Evolutionary conservation across 2,113 vertebrate species (phyloP).

Genomic region (Hippocampus comes): DNA sequence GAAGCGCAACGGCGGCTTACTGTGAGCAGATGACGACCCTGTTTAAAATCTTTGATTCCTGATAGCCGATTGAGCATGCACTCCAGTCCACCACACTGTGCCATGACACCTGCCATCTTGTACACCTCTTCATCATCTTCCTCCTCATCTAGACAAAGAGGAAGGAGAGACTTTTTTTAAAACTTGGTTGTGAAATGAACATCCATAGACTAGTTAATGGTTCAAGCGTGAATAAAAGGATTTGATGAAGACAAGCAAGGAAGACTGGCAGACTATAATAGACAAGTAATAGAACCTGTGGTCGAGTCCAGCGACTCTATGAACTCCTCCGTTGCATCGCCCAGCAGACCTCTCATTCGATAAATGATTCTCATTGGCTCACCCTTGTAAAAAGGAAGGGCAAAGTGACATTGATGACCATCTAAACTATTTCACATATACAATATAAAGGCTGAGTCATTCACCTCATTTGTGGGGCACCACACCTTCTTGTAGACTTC

Average conservation of each 20-base stretch:
- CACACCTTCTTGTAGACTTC: slow-evolving; percentile 99
- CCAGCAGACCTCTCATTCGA: slow-evolving; percentile 95
- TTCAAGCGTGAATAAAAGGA: neutral
- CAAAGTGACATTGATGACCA: neutral
- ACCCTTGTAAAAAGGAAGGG: slow-evolving; percentile 73
- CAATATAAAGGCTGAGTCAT: neutral
- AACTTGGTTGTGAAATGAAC: neutral
- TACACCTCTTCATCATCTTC: slow-evolving; percentile 99
- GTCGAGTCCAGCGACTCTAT: slow-evolving; percentile 97
- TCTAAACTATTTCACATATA: neutral
- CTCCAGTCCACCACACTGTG: slow-evolving; percentile 92
- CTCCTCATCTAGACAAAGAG: slow-evolving; percentile 85
- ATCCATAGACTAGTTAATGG: neutral
- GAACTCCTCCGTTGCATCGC: slow-evolving; percentile 97
- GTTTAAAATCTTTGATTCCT: slow-evolving; percentile 97
- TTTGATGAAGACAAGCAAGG: neutral
- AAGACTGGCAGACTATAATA: neutral
- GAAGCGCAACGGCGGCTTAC: slow-evolving; percentile 71
- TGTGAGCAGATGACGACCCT: slow-evolving; percentile 91
- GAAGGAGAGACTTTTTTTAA: neutral
- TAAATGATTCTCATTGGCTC: slow-evolving; percentile 99
- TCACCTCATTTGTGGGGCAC: slow-evolving; percentile 98
- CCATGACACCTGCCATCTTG: slow-evolving; percentile 98
- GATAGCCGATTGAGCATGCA: slow-evolving; percentile 95
- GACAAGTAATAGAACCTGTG: slow-evolving; percentile 76